These are phyloP conservation scores for Dryobota labecula DNA, from an alignment of 2,888 invertebrate genomes.

Conservation along the genomic window DNA sequence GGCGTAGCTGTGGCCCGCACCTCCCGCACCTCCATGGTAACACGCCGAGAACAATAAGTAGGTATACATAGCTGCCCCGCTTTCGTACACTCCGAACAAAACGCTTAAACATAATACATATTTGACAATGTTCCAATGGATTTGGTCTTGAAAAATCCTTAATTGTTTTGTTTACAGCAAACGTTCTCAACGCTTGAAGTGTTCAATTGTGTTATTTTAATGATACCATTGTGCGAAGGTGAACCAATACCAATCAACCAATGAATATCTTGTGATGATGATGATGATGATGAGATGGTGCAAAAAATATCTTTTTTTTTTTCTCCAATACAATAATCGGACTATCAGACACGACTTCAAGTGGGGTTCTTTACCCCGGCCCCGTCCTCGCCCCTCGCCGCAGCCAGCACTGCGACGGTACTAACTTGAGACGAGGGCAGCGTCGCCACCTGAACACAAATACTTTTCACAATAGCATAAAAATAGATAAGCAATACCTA, in stretches of 20 bases:
- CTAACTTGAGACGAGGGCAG: background rate
- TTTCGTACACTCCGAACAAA: conserved; percentile 16
- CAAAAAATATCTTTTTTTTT: background rate
- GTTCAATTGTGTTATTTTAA: conserved; percentile 20
- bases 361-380: background rate
- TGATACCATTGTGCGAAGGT: conserved; percentile 1
- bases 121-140: conserved; percentile 53
- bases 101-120: conserved; percentile 33
- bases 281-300: background rate
- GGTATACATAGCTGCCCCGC: background rate
- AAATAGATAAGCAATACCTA: conserved; percentile 52
- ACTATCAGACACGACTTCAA: background rate
- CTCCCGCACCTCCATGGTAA: conserved; percentile 1
- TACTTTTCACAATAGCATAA: conserved; percentile 37
- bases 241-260: conserved; percentile 14
- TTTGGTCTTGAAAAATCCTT: conserved; percentile 13
- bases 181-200: conserved; percentile 10
- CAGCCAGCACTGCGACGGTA: background rate
- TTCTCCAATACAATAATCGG: background rate
- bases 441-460: conserved; percentile 30
- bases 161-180: conserved; percentile 31
- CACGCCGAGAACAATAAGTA: conserved; percentile 12
- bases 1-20: conserved; percentile 7
- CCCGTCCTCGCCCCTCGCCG: background rate
- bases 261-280: no score